Evolutionary conservation across 2,888 invertebrate species (phyloP).

Genomic region (Deilephila porcellus): DNA sequence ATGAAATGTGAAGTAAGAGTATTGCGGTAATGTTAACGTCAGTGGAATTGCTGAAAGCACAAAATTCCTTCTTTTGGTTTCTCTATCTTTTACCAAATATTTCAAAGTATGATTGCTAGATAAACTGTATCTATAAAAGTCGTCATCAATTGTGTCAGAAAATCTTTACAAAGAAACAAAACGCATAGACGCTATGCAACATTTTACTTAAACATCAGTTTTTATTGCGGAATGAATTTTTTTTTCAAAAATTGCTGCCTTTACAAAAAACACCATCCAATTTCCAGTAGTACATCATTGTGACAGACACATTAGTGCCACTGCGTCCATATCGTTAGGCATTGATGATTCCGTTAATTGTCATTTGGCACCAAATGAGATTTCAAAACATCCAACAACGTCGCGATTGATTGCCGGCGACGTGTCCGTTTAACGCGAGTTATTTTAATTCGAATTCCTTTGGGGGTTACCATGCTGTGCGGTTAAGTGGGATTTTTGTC

Average conservation of each 20-base stretch:
- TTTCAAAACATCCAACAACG: conserved; percentile 57
- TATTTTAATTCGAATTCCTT: conserved; percentile 51
- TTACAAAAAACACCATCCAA: not conserved
- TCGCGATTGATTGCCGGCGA: conserved; percentile 52
- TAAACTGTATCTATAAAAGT: too few species aligned
- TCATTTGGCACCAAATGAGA: conserved; percentile 72
- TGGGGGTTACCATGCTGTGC: conserved; percentile 11
- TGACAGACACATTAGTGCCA: conserved; percentile 13
- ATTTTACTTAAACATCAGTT: too few species aligned
- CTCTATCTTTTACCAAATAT: too few species aligned
- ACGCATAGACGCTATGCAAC: too few species aligned
- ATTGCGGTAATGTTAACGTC: too few species aligned
- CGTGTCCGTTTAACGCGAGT: conserved; percentile 33
- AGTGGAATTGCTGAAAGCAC: too few species aligned
- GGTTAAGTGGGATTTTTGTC: not conserved
- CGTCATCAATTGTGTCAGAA: too few species aligned
- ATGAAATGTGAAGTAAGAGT: too few species aligned
- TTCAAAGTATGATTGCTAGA: too few species aligned
- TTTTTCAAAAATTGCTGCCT: not conserved
- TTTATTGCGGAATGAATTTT: not conserved
- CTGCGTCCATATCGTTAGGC: conserved; percentile 54
- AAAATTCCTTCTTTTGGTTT: too few species aligned
- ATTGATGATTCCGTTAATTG: conserved; percentile 77
- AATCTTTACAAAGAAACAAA: too few species aligned
- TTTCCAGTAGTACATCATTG: not conserved